Percentiles rank a stretch among this genome's conserved stretches.
Conservation (phyloP, 2,797 vertebrate species). For the Danio choprae region DNA sequence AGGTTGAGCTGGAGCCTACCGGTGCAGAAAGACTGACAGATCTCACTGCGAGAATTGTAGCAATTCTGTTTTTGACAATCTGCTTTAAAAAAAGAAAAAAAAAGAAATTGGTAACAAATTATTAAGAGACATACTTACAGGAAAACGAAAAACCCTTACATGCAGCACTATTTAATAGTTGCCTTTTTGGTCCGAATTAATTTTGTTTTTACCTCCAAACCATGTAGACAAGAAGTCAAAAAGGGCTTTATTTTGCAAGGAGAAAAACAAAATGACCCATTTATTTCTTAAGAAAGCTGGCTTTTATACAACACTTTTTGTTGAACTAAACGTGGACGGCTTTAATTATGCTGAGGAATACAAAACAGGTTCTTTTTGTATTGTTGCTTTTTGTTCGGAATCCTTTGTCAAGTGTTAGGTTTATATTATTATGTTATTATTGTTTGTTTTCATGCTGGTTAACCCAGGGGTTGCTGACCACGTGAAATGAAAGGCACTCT, state of each 20-base stretch:
- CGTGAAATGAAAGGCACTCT: slow-evolving; percentile 52
- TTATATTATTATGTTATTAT: slow-evolving; percentile 49
- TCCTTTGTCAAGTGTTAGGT: slow-evolving; percentile 62
- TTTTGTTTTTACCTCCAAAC: slow-evolving; percentile 62
- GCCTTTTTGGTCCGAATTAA: slow-evolving; percentile 68
- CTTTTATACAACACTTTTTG: slow-evolving; percentile 66
- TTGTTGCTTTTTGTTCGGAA: slow-evolving; percentile 41
- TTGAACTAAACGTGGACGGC: slow-evolving; percentile 60
- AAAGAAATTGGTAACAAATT: slow-evolving; percentile 42
- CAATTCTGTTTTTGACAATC: slow-evolving; percentile 80
- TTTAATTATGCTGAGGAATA: slow-evolving; percentile 62
- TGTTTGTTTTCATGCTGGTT: slow-evolving; percentile 53
- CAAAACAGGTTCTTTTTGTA: slow-evolving; percentile 49
- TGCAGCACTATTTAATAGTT: slow-evolving; percentile 74
- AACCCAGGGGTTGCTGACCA: slow-evolving; percentile 37
- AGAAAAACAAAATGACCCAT: slow-evolving; percentile 50
- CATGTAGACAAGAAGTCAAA: slow-evolving; percentile 53
- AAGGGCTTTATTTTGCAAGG: slow-evolving; percentile 79
- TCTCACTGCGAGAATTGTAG: slow-evolving; percentile 70
- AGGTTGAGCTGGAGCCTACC: slow-evolving; percentile 55
- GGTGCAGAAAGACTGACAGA: slow-evolving; percentile 64
- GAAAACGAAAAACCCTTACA: slow-evolving; percentile 58
- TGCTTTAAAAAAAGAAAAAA: slow-evolving; percentile 63
- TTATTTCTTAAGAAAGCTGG: slow-evolving; percentile 66
- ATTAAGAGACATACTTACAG: slow-evolving; percentile 37